Base-by-base conservation (phyloP, 1,140 invertebrate genomes). In the Lucilia sericata region DNA sequence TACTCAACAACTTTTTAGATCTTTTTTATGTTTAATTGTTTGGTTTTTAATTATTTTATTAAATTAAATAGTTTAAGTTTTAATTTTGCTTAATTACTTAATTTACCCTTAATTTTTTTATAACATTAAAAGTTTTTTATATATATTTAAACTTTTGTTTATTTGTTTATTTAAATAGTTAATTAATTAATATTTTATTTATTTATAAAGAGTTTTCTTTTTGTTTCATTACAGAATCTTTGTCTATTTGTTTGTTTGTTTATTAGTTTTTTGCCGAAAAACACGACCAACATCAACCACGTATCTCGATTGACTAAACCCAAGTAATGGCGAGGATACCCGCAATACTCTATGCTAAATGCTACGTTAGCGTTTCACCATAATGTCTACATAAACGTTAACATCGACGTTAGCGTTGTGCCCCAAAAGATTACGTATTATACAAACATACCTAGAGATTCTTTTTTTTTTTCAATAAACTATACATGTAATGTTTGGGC, bases 221-320 rank as follows among this genome's bases (percentile, higher is more conserved):
- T 14, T 82, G 65, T 74, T 65, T 49, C 13, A 49, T 49, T 30
- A 49, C 13, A 49, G 51, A 55, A 5, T 17, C 10, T 25, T n/a
- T 82, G 55, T 42, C 9, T 74, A 75, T 82, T 82, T 30, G 25
- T 30, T 84, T 78, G 84, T 84, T 86, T 84, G 74, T 75, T 85
- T 84, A 30, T 30, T 30, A n/a, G n/a, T 82, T 84, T 65, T 83
- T 84, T 86, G 86, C 86, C 87, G 87, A 90, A 91, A 70, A 91
- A 88, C 89, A 91, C 90, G 89, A 90, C 89, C 88, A 91, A 90
- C 88, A 89, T 89, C 90, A 90, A 90, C 89, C 88, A 89, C 90
- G 90, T 88, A 89, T 89, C 88, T 90, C 90, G 89, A 91, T 91
- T 91, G 87, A 91, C 88, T 91, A 90, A 91, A 84, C 87, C 85